phyloP scores from a whole-genome alignment of 2,797 vertebrate genomes.

The Acanthornis magna region DNA sequence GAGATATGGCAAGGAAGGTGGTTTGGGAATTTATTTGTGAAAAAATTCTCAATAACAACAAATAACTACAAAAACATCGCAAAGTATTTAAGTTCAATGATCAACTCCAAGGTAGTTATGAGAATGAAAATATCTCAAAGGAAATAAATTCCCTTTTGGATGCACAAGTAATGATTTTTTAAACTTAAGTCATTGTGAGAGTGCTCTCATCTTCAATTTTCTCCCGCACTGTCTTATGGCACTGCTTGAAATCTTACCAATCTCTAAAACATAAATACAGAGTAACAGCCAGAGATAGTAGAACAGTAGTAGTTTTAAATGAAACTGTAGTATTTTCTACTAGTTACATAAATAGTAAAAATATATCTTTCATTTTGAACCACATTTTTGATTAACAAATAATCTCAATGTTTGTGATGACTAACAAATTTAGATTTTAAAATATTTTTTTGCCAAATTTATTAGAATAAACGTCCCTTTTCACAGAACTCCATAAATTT shows the following conservation, averaged over 20 bases:
- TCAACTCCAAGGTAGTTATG: background rate
- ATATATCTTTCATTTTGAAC: background rate
- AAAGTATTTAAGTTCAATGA: background rate
- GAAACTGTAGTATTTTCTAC: background rate
- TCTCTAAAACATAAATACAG: background rate
- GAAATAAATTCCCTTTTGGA: background rate
- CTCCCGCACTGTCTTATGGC: background rate
- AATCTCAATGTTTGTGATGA: conserved; percentile 5
- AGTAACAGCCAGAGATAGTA: background rate
- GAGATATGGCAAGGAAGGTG: background rate
- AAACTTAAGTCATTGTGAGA: background rate
- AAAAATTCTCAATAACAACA: background rate
- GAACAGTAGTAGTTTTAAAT: background rate
- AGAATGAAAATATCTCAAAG: background rate
- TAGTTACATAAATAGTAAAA: background rate
- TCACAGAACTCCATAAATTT: background rate
- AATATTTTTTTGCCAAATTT: conserved; percentile 4
- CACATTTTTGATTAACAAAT: background rate
- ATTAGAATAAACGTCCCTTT: conserved; percentile 42
- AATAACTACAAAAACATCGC: background rate
- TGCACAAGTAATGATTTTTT: background rate
- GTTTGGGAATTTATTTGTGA: background rate
- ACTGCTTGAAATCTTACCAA: background rate
- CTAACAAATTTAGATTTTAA: background rate
- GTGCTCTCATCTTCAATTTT: background rate